Conservation (phyloP, 2,113 vertebrate genomes). For the Chaetodon trifascialis region DNA sequence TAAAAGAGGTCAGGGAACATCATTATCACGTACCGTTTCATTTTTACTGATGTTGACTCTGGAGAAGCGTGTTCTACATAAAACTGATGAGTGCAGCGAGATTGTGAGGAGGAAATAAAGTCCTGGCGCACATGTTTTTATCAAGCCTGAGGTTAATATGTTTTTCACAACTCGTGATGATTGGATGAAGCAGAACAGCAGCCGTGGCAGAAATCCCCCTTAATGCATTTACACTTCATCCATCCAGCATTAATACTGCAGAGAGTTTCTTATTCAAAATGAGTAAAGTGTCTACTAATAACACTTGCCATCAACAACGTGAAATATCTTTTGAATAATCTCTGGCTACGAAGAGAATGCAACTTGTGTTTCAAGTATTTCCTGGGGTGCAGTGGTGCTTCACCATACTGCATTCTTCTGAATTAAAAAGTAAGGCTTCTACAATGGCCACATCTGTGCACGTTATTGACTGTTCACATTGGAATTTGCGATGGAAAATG, state of each 20-base stretch:
- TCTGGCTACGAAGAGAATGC: constrained; percentile 10
- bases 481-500: constrained; percentile 68
- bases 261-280: constrained; percentile 18
- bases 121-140: constrained; percentile 69
- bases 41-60: constrained; percentile 70
- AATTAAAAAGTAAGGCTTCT: constrained; percentile 50
- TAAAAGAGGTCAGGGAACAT: constrained; percentile 77
- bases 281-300: constrained; percentile 13
- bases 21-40: constrained; percentile 67
- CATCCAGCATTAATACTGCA: constrained; percentile 22
- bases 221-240: constrained; percentile 14
- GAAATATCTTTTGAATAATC: constrained; percentile 18
- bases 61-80: constrained; percentile 69
- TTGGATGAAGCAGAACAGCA: constrained; percentile 64
- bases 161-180: constrained; percentile 66
- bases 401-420: constrained; percentile 46
- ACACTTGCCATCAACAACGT: constrained; percentile 1
- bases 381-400: constrained; percentile 24
- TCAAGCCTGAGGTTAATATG: constrained; percentile 76
- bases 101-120: constrained; percentile 75
- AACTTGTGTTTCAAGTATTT: constrained; percentile 24
- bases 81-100: constrained; percentile 80
- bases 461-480: constrained; percentile 78
- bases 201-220: constrained; percentile 54
- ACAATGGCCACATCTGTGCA: constrained; percentile 67